Percentiles rank a stretch among this genome's conserved stretches.
phyloP scores from a whole-genome alignment of 2,797 vertebrate species.

The Chaunax sp. region DNA sequence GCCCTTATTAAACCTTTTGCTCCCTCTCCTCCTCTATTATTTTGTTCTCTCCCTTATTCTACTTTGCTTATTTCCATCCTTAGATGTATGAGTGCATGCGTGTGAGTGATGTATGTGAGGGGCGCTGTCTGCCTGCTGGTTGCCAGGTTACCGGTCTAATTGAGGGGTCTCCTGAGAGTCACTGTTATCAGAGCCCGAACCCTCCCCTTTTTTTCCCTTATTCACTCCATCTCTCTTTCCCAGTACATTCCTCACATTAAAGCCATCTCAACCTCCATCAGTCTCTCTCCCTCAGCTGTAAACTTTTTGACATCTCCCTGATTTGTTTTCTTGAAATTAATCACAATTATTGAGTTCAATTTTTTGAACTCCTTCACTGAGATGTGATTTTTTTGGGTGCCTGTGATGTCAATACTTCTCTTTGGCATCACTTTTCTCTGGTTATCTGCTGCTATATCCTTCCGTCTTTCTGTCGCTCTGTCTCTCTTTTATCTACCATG shows the following conservation, averaged over 20 bases:
- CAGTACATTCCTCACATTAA: neutral
- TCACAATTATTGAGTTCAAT: neutral
- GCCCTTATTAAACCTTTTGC: constrained; percentile 27
- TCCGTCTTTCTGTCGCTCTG: constrained; percentile 32
- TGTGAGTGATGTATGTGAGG: constrained; percentile 41
- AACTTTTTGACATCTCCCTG: constrained; percentile 20
- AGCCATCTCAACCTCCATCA: constrained; percentile 1
- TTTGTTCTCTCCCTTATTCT: constrained; percentile 25
- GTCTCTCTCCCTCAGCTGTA: neutral
- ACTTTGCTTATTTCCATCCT: constrained; percentile 48
- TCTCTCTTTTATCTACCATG: constrained; percentile 58
- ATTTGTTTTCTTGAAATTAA: neutral
- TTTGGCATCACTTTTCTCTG: constrained; percentile 34
- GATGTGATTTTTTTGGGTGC: no score
- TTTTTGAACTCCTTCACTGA: no score
- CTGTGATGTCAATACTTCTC: constrained; percentile 38
- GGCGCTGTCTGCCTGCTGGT: constrained; percentile 78
- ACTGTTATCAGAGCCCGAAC: constrained; percentile 76
- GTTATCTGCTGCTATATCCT: constrained; percentile 38
- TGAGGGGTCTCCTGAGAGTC: constrained; percentile 81
- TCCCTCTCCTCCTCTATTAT: constrained; percentile 13
- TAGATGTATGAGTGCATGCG: constrained; percentile 20
- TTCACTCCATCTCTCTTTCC: constrained; percentile 40
- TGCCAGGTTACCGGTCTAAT: constrained; percentile 87
- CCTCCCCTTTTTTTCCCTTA: constrained; percentile 52